Conservation (phyloP, 2,797 vertebrate genomes). For the Spinibarbus caldwelli region DNA sequence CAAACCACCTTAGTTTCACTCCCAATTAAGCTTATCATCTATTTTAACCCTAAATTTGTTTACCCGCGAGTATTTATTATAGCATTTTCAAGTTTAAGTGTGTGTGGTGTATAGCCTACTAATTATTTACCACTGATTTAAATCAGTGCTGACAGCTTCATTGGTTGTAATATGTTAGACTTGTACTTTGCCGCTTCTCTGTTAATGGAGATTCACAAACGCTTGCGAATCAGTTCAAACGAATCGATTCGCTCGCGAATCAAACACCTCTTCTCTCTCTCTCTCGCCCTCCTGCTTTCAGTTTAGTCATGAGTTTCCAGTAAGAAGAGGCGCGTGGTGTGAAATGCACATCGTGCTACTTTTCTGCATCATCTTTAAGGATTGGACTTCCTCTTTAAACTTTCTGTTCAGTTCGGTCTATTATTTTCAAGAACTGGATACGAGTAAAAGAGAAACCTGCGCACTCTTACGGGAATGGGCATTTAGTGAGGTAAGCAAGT, state of each 20-base stretch:
- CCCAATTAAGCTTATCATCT: no score
- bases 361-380: background rate
- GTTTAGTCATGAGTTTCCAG: slow-evolving; percentile 28
- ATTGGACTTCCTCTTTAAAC: slow-evolving; percentile 20
- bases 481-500: slow-evolving; percentile 35
- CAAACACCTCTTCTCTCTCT: slow-evolving; percentile 7
- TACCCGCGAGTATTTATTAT: background rate
- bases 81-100: background rate
- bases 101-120: background rate
- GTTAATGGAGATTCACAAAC: background rate
- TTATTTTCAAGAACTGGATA: background rate
- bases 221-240: background rate
- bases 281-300: background rate
- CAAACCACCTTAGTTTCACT: no score
- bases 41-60: background rate
- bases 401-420: background rate
- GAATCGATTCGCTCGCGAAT: slow-evolving; percentile 40
- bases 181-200: background rate
- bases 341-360: slow-evolving; percentile 5
- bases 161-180: background rate
- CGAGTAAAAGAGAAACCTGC: background rate
- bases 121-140: background rate
- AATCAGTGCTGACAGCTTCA: background rate
- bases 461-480: slow-evolving; percentile 4
- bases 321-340: slow-evolving; percentile 12